Conservation (phyloP, 1,140 invertebrate genomes). For the Ptiloglossa arizonensis region DNA sequence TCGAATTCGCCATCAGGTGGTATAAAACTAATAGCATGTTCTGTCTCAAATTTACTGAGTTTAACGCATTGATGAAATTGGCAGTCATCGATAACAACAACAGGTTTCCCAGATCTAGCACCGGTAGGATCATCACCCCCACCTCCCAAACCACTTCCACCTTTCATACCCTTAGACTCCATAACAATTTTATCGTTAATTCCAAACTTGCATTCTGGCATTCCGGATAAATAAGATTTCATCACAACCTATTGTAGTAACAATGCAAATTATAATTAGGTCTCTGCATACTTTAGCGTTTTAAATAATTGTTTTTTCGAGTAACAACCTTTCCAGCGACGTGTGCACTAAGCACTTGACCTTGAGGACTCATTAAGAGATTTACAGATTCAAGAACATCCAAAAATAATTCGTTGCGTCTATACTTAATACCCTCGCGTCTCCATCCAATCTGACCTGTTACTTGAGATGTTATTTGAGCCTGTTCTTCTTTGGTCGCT, state of each 20-base stretch:
- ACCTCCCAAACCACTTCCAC: constrained; percentile 84
- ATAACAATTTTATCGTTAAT: constrained; percentile 99
- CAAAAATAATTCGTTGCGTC: constrained; percentile 98
- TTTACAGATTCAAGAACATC: constrained; percentile 99
- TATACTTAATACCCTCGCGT: constrained; percentile 99
- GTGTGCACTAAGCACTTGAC: constrained; percentile 99
- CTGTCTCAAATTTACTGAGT: constrained; percentile 99
- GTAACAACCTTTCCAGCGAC: constrained; percentile 93
- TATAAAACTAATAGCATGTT: constrained; percentile 99
- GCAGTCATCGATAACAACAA: constrained; percentile 99
- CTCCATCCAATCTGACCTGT: constrained; percentile 99
- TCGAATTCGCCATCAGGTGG: constrained; percentile 99
- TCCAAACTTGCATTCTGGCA: constrained; percentile 99
- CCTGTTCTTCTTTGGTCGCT: constrained; percentile 99
- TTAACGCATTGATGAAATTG: constrained; percentile 99
- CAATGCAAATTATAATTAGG: not conserved
- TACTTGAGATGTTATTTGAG: constrained; percentile 99
- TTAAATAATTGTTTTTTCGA: not conserved
- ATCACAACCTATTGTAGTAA: constrained; percentile 90
- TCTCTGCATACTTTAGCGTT: not conserved
- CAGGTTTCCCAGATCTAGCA: constrained; percentile 93
- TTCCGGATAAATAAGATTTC: constrained; percentile 99
- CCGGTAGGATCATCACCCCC: constrained; percentile 91
- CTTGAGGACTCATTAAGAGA: constrained; percentile 99
- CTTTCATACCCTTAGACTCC: constrained; percentile 96